Evolutionary conservation across 2,797 vertebrate species (phyloP), one percentile per base, ranked within the genome.

Genomic region (Pseudochromis fuscus): DNA sequence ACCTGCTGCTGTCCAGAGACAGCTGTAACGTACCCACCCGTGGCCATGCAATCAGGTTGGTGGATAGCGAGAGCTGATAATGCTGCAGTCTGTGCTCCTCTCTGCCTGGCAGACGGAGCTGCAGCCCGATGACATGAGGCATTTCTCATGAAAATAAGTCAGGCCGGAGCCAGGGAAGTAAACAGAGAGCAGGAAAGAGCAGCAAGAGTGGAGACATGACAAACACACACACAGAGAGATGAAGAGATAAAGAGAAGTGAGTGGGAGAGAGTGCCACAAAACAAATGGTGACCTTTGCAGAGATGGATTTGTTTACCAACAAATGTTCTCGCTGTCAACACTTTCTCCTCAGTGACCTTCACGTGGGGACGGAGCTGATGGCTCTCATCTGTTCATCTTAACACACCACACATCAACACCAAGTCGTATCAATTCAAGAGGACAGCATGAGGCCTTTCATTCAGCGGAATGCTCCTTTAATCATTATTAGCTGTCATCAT

Each of bases 281-380:
- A 95, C 93, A 94, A 95, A 96, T 91, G 91, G 93, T 85, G 95
- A 97, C 96, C 96, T 98, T 97, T 96, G 85, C 55, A 94, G 94
- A 96, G 95, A 97, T 97, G 94, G 95, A 97, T 98, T 95, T 97
- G 95, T 96, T 96, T 95, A 95, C 94, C 93, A 94, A 95, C 94
- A 94, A 92, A 91, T 60, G 81, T 82, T 92, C 86, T 59, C 58
- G 90, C 89, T 94, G 93, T 96, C 95, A 94, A 79, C 81, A 31
- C 86, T 73, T 92, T 91, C 92, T 77, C 83, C 87, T 80, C 85
- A 25, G 84, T 97, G 96, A 97, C 96, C 95, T 96, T 97, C 95
- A 93, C 87, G 67, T 82, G 81, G 91, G 91, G 92, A 93, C 89
- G 74, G 90, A 90, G 91, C 94, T 93, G 94, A 93, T 90, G 87